Conservation (phyloP, 2,113 vertebrate genomes). For the Tyto alba region DNA sequence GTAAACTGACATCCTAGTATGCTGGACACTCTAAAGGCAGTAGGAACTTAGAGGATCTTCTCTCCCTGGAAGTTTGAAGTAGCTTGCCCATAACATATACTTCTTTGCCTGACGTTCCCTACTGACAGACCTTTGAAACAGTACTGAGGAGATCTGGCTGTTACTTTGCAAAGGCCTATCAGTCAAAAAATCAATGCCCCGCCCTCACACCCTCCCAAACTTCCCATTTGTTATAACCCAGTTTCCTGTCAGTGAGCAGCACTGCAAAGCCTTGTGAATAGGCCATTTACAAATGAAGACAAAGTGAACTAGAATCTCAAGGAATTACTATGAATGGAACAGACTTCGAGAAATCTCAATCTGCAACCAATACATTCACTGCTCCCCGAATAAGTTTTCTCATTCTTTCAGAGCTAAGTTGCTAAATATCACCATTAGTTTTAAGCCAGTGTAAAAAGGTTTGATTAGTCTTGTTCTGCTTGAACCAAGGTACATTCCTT, state of each 20-base stretch:
- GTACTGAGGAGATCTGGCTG: neutral
- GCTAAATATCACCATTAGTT: neutral
- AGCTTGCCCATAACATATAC: neutral
- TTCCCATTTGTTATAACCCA: neutral
- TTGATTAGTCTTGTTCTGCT: neutral
- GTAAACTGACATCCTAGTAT: neutral
- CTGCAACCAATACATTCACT: neutral
- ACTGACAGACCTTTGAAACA: neutral
- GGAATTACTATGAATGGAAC: neutral
- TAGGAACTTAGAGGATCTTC: neutral
- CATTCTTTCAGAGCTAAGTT: neutral
- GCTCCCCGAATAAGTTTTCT: neutral
- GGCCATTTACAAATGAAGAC: neutral
- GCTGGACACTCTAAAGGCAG: neutral
- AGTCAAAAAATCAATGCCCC: neutral
- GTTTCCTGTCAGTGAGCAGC: neutral
- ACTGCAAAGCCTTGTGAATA: neutral
- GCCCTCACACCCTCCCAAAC: neutral
- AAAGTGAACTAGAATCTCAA: neutral
- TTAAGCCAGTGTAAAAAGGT: neutral
- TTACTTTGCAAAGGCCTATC: neutral
- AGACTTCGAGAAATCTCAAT: neutral
- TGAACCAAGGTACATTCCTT: neutral
- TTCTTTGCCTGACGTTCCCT: neutral
- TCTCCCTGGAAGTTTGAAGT: neutral